Base-by-base conservation (phyloP, 2,113 vertebrate species). In the Oreochromis aureus region DNA sequence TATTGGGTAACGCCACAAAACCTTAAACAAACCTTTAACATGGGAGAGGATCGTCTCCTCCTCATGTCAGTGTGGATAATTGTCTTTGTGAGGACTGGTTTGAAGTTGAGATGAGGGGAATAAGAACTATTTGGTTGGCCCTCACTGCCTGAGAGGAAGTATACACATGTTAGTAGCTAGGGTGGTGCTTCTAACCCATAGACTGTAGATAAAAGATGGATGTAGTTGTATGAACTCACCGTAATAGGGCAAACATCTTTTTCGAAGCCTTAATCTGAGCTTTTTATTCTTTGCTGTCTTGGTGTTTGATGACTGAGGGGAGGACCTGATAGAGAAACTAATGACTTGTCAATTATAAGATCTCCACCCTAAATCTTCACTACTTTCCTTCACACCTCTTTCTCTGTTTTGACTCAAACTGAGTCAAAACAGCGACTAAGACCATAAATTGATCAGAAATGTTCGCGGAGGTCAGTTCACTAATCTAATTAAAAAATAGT, bases 1-100 rank as follows among this genome's bases (percentile, higher is more conserved):
- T 82, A 89, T 89, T 18, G 69, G 73, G 82, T 63, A 84, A 80
- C 46, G 39, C 10, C 19, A 71, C 56, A 66, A 22, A 81, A 56
- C 79, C 39, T 66, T 71, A 36, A 34, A 66, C 61, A 63, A 66
- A 66, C 61, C 27, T 27, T 27, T 27, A 27, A 27, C 27, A 27
- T 27, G 27, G 27, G 27, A 27, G 27, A 27, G 27, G 2, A 27
- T 27, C 13, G 2, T 24, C 53, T 5, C n/a, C 19, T 22, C 4
- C 13, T 34, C 27, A 53, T n/a, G 46, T 54, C 30, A 19, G 4
- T 36, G 73, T 79, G 46, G 46, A 54, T 18, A 34, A 15, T 5
- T 53, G 8, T 22, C 46, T 22, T 27, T 71, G 46, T 48, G 46
- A 16, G 46, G 46, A 48, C 3, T 6, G 3, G 63, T 4, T 41